Conservation (phyloP, 1,140 invertebrate species). For the Cardiocondyla obscurior region DNA sequence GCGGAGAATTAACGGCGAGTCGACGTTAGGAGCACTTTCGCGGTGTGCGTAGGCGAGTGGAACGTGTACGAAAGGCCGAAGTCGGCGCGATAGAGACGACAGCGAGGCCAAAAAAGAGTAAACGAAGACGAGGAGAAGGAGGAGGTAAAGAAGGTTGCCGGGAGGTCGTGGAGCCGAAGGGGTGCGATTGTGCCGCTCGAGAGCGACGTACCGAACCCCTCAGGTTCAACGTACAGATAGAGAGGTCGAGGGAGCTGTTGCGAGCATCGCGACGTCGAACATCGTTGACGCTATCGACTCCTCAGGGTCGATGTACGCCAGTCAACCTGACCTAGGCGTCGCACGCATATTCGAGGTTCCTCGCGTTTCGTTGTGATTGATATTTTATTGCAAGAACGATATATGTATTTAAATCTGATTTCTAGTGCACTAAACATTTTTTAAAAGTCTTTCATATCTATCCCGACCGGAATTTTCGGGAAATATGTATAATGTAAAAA, state of each 20-base stretch:
- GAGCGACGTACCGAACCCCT: slow-evolving; percentile 57
- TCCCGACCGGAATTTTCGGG: neutral
- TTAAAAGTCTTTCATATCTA: neutral
- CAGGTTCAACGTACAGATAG: slow-evolving; percentile 60
- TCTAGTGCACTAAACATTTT: neutral
- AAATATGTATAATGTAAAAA: neutral
- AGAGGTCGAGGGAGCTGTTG: slow-evolving; percentile 37
- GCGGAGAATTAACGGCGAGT: slow-evolving; percentile 28
- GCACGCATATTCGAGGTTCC: slow-evolving; percentile 31
- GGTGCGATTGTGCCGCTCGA: slow-evolving; percentile 49
- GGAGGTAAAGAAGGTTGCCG: slow-evolving; percentile 42
- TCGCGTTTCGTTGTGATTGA: neutral
- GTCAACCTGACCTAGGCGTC: slow-evolving; percentile 35
- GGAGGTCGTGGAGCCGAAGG: slow-evolving; percentile 53
- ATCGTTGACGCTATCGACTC: slow-evolving; percentile 46
- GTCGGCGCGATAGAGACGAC: slow-evolving; percentile 10
- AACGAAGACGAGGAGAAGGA: neutral
- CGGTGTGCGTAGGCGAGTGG: slow-evolving; percentile 27
- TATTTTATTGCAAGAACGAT: neutral
- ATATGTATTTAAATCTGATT: neutral
- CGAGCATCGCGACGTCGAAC: slow-evolving; percentile 50
- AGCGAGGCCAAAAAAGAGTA: neutral
- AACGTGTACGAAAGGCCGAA: slow-evolving; percentile 22
- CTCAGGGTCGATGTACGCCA: slow-evolving; percentile 44
- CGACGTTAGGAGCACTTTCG: slow-evolving; percentile 46